phyloP scores from a whole-genome alignment of 2,113 vertebrate genomes.

The Scophthalmus maximus region DNA sequence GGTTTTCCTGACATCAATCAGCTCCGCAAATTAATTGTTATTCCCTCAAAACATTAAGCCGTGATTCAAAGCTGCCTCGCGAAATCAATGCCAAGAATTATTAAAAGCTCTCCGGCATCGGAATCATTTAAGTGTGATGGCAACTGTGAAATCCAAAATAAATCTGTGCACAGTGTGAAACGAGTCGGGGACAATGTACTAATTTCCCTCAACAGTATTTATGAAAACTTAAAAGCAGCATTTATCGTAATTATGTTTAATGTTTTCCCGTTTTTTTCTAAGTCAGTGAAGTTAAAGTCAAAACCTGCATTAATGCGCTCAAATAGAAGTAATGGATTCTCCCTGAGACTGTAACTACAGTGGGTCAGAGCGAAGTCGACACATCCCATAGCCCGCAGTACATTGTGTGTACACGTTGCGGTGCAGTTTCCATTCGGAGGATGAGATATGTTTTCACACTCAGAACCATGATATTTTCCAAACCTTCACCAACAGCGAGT shows the following conservation, averaged over 20 bases:
- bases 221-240: constrained; percentile 29
- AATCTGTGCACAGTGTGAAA: constrained; percentile 51
- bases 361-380: neutral
- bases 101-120: constrained; percentile 68
- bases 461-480: too few relatives aligned
- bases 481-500: too few relatives aligned
- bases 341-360: neutral
- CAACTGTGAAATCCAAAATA: constrained; percentile 70
- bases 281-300: neutral
- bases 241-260: constrained; percentile 10
- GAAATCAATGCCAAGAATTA: constrained; percentile 76
- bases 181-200: constrained; percentile 35
- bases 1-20: constrained; percentile 74
- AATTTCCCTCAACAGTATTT: constrained; percentile 30
- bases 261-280: neutral
- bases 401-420: too few relatives aligned
- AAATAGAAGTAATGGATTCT: neutral
- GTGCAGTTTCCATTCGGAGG: too few relatives aligned
- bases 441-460: too few relatives aligned
- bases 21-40: constrained; percentile 75
- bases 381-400: too few relatives aligned
- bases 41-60: constrained; percentile 76
- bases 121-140: constrained; percentile 67
- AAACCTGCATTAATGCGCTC: neutral
- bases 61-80: constrained; percentile 64